These are phyloP conservation scores for Itoplectis maculator DNA, from an alignment of 2,888 invertebrate genomes.

Conservation along the genomic window DNA sequence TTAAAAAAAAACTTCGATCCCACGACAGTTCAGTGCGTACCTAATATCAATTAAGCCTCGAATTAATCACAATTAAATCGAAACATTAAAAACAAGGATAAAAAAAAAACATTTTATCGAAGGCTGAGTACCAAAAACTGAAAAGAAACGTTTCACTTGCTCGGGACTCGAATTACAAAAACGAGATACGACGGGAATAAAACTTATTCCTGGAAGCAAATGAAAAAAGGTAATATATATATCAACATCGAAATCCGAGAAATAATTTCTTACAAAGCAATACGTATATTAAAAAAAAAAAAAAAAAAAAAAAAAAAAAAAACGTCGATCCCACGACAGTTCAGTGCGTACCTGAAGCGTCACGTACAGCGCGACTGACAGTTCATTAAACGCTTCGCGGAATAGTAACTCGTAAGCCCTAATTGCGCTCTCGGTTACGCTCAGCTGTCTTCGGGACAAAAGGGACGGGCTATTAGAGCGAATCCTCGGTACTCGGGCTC, in stretches of 20 bases:
- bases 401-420: constrained; percentile 40
- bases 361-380: constrained; percentile 6
- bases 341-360: constrained; percentile 16
- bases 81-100: background rate
- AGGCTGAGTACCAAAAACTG: too few relatives aligned
- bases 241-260: too few relatives aligned
- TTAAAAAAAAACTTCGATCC: too few relatives aligned
- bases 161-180: too few relatives aligned
- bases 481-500: constrained; percentile 32
- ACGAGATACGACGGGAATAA: too few relatives aligned
- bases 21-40: too few relatives aligned
- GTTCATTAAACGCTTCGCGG: constrained; percentile 49
- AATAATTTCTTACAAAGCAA: background rate
- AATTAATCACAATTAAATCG: background rate
- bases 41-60: background rate
- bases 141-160: too few relatives aligned
- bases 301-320: constrained; percentile 3
- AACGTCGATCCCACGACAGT: background rate
- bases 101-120: too few relatives aligned
- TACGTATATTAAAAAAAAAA: background rate
- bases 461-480: constrained; percentile 42
- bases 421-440: constrained; percentile 42
- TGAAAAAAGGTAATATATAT: too few relatives aligned
- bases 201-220: too few relatives aligned
- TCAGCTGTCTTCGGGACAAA: constrained; percentile 37